phyloP scores from a whole-genome alignment of 2,113 vertebrate species.

The Podilymbus podiceps region DNA sequence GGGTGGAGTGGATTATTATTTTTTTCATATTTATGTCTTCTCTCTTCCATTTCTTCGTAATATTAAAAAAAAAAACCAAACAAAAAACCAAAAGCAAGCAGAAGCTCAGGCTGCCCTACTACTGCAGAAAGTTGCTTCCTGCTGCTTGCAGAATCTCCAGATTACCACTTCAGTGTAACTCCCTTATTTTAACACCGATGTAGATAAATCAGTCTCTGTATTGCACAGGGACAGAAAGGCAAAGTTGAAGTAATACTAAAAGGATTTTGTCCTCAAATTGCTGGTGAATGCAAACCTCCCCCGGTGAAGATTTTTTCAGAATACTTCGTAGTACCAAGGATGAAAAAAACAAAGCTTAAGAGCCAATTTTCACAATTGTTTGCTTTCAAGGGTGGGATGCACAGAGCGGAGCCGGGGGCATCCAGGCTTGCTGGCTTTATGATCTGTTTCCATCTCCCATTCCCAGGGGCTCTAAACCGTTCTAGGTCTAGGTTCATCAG shows the following conservation, averaged over 20 bases:
- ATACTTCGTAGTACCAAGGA: neutral
- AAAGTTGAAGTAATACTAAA: neutral
- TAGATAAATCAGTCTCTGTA: neutral
- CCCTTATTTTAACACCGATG: neutral
- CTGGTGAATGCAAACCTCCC: neutral
- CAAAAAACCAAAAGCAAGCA: too few relatives aligned
- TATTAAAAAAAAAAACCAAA: neutral
- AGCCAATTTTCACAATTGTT: neutral
- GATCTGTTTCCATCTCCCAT: neutral
- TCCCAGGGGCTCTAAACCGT: neutral
- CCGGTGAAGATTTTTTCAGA: neutral
- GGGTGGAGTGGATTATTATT: neutral
- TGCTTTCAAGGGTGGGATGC: neutral
- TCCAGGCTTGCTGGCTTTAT: neutral
- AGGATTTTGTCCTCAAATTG: neutral
- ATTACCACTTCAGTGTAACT: neutral
- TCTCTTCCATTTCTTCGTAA: neutral
- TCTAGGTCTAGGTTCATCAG: neutral
- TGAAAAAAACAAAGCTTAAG: neutral
- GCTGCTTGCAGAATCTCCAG: neutral
- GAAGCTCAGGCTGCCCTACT: neutral
- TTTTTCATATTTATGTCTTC: neutral
- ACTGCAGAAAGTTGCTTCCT: neutral
- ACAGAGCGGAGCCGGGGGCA: neutral
- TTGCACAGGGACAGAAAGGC: neutral